Evolutionary conservation across 30 jellyfish, hydroid and myxozoan genomes (phyloP).

Genomic region (Phacellophora camtschatica): DNA sequence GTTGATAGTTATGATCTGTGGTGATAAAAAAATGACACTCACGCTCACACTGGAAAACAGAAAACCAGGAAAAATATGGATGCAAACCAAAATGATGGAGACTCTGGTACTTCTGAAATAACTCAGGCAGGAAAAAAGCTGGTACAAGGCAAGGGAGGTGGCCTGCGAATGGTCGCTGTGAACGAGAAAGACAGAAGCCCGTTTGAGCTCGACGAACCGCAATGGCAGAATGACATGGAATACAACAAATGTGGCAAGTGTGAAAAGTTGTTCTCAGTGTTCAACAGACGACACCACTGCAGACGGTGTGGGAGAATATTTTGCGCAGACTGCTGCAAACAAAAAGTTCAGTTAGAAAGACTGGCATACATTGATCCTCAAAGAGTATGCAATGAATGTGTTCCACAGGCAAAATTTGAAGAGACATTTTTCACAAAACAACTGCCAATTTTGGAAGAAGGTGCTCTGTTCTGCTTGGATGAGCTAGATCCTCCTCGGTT

Average conservation of each 20-base stretch:
- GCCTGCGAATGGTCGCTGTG: slow-evolving; percentile 69
- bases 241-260: neutral
- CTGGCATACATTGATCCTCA: slow-evolving; percentile 91
- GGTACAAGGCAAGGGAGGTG: slow-evolving; percentile 75
- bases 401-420: slow-evolving; percentile 70
- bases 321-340: slow-evolving; percentile 78
- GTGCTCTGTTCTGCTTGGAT: too few species aligned
- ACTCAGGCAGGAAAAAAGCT: slow-evolving; percentile 69
- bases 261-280: neutral
- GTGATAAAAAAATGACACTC: too few species aligned
- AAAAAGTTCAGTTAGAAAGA: slow-evolving; percentile 65
- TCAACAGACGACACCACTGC: slow-evolving; percentile 77
- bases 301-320: slow-evolving; percentile 89
- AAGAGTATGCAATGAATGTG: slow-evolving; percentile 78
- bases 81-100: too few species aligned
- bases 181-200: slow-evolving; percentile 64
- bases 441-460: slow-evolving; percentile 51
- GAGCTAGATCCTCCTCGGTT: too few species aligned
- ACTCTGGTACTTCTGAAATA: too few species aligned
- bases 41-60: neutral
- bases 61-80: neutral
- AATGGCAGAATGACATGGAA: slow-evolving; percentile 58
- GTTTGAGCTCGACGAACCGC: slow-evolving; percentile 79
- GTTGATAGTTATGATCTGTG: neutral
- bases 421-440: slow-evolving; percentile 58